phyloP scores from a whole-genome alignment of 2,888 invertebrate species.

The Pyralis farinalis region DNA sequence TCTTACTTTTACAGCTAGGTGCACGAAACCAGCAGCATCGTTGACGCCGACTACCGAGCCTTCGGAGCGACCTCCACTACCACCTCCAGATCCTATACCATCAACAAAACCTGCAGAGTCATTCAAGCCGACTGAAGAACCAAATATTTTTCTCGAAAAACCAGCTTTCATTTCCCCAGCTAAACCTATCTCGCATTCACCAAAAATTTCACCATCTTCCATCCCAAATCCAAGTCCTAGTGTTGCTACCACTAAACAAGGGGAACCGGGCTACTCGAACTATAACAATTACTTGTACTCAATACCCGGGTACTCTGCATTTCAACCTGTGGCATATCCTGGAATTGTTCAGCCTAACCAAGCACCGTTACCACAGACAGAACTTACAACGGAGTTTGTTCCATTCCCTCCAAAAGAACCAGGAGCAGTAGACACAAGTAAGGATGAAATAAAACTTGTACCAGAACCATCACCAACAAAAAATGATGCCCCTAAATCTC shows the following conservation, averaged over 20 bases:
- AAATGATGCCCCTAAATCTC: conserved; percentile 26
- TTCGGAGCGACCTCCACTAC: conserved; percentile 20
- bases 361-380: conserved; percentile 30
- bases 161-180: conserved; percentile 41
- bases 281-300: conserved; percentile 65
- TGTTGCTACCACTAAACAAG: conserved; percentile 51
- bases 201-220: conserved; percentile 73
- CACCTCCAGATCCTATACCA: conserved; percentile 33
- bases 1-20: conserved; percentile 30
- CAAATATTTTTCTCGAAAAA: conserved; percentile 43
- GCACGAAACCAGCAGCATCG: conserved; percentile 19
- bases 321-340: conserved; percentile 62
- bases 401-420: conserved; percentile 32
- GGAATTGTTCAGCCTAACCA: conserved; percentile 38
- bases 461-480: conserved; percentile 24
- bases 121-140: conserved; percentile 42
- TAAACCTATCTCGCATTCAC: conserved; percentile 58
- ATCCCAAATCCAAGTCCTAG: conserved; percentile 73
- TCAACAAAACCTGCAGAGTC: conserved; percentile 43
- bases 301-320: conserved; percentile 71
- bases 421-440: conserved; percentile 21
- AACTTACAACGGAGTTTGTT: conserved; percentile 35
- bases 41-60: conserved; percentile 16
- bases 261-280: conserved; percentile 54
- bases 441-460: conserved; percentile 23